phyloP scores from a whole-genome alignment of 2,888 invertebrate genomes.

The Cyclophora albipunctata region DNA sequence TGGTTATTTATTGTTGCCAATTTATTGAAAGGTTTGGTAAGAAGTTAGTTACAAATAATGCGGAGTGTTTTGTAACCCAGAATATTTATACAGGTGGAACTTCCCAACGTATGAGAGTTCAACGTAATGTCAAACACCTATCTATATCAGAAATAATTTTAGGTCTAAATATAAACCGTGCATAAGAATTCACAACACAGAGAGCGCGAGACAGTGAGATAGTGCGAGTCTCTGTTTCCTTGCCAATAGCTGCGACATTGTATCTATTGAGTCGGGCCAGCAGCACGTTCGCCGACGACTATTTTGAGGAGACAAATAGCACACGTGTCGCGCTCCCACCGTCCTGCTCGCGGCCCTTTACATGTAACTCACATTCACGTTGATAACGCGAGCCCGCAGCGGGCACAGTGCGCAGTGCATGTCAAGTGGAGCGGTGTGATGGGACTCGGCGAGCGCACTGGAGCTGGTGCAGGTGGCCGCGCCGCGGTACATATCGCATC shows the following conservation, averaged over 20 bases:
- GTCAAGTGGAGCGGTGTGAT: slow-evolving; percentile 14
- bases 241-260: slow-evolving; percentile 73
- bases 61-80: slow-evolving; percentile 27
- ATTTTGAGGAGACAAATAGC: slow-evolving; percentile 49
- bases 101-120: slow-evolving; percentile 73
- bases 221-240: slow-evolving; percentile 71
- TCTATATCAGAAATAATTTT: slow-evolving; percentile 75
- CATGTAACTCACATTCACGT: slow-evolving; percentile 17
- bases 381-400: slow-evolving; percentile 30
- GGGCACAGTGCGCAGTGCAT: slow-evolving; percentile 11
- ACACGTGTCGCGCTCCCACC: slow-evolving; percentile 38
- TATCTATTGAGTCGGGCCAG: slow-evolving; percentile 66
- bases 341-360: slow-evolving; percentile 19
- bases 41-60: slow-evolving; percentile 3
- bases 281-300: slow-evolving; percentile 54
- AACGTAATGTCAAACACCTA: slow-evolving; percentile 76
- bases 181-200: slow-evolving; percentile 75
- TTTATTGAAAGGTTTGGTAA: no score
- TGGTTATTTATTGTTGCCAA: no score
- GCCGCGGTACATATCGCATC: slow-evolving; percentile 68
- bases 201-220: slow-evolving; percentile 73
- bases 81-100: slow-evolving; percentile 69
- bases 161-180: slow-evolving; percentile 70
- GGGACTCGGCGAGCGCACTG: slow-evolving; percentile 28
- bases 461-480: slow-evolving; percentile 50